Base-by-base conservation (phyloP, 2,113 vertebrate genomes). In the Sarotherodon lohbergeri region DNA sequence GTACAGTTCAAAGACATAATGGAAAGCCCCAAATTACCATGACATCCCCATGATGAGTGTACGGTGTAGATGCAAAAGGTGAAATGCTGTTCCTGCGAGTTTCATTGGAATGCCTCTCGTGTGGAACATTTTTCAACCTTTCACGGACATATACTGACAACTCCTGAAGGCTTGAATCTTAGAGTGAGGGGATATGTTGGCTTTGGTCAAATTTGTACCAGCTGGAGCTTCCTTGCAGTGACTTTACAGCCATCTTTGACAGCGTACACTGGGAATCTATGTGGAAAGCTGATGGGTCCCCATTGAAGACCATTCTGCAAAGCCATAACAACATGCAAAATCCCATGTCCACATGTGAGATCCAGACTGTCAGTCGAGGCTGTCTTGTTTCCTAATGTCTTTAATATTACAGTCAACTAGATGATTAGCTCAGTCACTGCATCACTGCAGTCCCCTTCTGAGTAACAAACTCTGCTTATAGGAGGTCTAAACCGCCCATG, bases 241-340 rank as follows among this genome's bases (percentile, higher is more conserved):
- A 43, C 48, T 48, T 73, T 29, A 8, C 68, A 17, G 68, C 22
- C 41, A 73, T 16, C 39, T 27, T 27, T 46, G 66, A 27, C 39
- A 17, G 66, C 9, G 66, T 3, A 16, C 22, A 27, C 39, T 46
- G 34, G 34, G 66, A 73, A 46, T 73, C 39, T 27, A 27, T 27
- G 41, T 4, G 22, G 68, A 46, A 46, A 73, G 13, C 39, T 17
- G 39, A 73, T 27, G 41, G 13, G 0, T 63, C 32, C 5, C 59
- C 34, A 10, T 5, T 0, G 13, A 71, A 71, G 66, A 46, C 43
- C 0, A 68, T 41, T 39, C 66, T 43, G n/a, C 66, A 46, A 43
- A 43, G 13, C n/a, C 39, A 0, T 0, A 5, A 1, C 22, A 16
- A 71, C 11, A 16, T 24, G 12, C 66, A 43, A 17, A 61, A 61